phyloP scores from a whole-genome alignment of 2,113 vertebrate genomes.

The Prunella himalayana region DNA sequence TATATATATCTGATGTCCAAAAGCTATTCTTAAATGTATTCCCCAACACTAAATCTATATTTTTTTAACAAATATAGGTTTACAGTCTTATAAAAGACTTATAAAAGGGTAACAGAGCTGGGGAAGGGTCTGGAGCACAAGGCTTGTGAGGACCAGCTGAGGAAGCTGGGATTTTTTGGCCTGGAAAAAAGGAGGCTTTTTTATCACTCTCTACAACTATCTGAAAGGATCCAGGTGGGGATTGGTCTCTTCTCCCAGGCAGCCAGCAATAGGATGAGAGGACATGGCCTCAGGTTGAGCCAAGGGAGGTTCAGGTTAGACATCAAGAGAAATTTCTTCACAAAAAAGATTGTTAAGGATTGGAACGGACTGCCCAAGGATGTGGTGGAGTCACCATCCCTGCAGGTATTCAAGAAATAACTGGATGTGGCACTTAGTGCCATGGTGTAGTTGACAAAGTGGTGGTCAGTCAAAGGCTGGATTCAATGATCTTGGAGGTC shows the following conservation, averaged over 20 bases:
- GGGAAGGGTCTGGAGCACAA: background rate
- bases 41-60: background rate
- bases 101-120: background rate
- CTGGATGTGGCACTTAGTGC: background rate
- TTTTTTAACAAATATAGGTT: background rate
- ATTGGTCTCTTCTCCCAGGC: background rate
- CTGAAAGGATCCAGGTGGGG: background rate
- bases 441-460: background rate
- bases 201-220: background rate
- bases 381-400: background rate
- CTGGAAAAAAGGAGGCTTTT: background rate
- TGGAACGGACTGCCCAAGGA: background rate
- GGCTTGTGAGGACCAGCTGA: background rate
- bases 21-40: background rate
- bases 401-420: background rate
- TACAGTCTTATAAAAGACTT: background rate
- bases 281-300: background rate
- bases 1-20: background rate
- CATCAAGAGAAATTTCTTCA: background rate
- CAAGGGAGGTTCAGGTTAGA: background rate
- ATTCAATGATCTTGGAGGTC: background rate
- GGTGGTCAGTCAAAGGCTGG: background rate
- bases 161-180: background rate
- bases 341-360: background rate
- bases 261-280: background rate